Evolutionary conservation across 2,113 vertebrate genomes (phyloP).

Genomic region (Carassius carassius): DNA sequence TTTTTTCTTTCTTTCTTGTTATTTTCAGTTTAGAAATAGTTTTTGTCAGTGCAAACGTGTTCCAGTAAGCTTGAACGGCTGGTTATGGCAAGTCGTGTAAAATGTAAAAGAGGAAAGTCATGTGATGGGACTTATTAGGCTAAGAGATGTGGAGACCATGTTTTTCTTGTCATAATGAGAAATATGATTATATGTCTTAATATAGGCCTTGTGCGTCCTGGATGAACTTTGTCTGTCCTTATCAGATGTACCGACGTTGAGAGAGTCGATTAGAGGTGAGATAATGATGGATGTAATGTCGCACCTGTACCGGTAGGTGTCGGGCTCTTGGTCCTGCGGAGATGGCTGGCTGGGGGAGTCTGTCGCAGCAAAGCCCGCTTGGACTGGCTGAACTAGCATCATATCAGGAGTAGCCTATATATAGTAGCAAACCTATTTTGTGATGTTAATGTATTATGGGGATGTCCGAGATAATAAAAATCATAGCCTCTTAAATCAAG

Average conservation of each 20-base stretch:
- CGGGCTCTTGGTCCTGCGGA: slow-evolving; percentile 63
- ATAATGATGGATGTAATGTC: not conserved
- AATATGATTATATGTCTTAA: too few relatives aligned
- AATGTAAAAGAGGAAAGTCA: not conserved
- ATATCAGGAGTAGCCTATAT: not conserved
- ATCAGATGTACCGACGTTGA: too few relatives aligned
- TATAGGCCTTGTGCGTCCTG: too few relatives aligned
- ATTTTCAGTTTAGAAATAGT: not conserved
- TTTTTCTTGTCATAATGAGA: too few relatives aligned
- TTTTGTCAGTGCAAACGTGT: not conserved
- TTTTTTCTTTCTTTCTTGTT: too few relatives aligned
- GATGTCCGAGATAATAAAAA: too few relatives aligned
- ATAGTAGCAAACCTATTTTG: too few relatives aligned
- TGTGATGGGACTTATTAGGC: not conserved
- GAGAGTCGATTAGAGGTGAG: not conserved
- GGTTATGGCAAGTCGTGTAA: not conserved
- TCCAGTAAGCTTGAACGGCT: not conserved
- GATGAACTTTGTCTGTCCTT: too few relatives aligned
- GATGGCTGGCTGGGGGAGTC: slow-evolving; percentile 66
- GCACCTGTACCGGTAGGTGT: slow-evolving; percentile 50
- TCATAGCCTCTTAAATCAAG: too few relatives aligned
- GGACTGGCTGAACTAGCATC: slow-evolving; percentile 27
- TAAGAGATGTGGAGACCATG: not conserved
- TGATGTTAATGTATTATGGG: too few relatives aligned
- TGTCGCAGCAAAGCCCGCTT: slow-evolving; percentile 69